Base-by-base conservation (phyloP, 1,140 invertebrate species). In the Trichonephila inaurata region DNA sequence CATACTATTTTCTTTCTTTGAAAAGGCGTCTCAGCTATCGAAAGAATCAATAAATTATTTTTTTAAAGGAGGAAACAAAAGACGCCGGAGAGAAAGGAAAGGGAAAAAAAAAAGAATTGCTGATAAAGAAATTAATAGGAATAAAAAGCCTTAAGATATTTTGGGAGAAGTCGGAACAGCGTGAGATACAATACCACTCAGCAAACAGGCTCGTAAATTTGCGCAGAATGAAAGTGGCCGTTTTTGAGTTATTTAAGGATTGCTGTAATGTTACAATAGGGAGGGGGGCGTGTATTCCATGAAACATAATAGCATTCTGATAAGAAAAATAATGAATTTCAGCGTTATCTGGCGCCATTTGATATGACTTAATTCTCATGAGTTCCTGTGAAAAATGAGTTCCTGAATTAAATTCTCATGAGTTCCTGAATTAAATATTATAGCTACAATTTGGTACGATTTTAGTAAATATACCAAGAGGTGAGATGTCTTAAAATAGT, bases 1-100 rank as follows among this genome's bases (percentile, higher is more conserved):
- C 91, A 92, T 92, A 62, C 82, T 24, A 92, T 92, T 92, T 92
- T 83, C 82, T 87, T 92, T 92, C 91, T n/a, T 62, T 86, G 51
- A 85, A 66, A 92, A 92, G 90, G 19, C 90, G 85, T 91, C 72
- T 5, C 69, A 85, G 69, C 40, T 69, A 89, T 81, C 89, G 77
- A 87, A 69, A 92, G 64, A 61, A 86, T 62, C 85, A 69, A 87
- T 92, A 92, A 92, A 72, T 92, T 86, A 92, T 60, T 86, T 91
- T 81, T 92, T 92, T 87, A 72, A 87, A 92, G 61, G n/a, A 92
- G 82, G 62, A 86, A 72, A 87, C 82, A 92, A 92, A 92, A 86
- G 77, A 16, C 60, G 61, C 14, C 69, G 58, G 69, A 81, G 44
- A 82, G 33, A 40, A 40, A 51, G 10, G 51, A 12, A 44, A 61